Evolutionary conservation across 1,140 invertebrate species (phyloP), one percentile per base, ranked within the genome.

Genomic region (Drosophila ananassae): DNA sequence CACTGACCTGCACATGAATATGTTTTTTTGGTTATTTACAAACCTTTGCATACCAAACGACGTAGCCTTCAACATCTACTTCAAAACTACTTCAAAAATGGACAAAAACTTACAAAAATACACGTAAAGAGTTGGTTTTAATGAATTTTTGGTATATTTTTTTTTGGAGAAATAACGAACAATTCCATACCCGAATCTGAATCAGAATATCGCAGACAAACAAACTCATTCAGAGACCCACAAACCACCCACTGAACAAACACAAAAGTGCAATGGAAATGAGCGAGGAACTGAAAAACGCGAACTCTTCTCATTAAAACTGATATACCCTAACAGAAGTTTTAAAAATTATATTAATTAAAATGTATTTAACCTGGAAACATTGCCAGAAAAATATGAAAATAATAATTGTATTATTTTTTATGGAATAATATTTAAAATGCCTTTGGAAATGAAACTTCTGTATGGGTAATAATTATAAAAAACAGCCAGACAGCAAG

Each of bases 1-100:
- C 67, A 82, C 79, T 83, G 75, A 83, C 79, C 79, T 83, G 80
- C 62, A 46, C 54, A 66, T 72, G 51, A 60, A 68, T 59, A 71
- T 47, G 44, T 51, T 32, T 51, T 32, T 37, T 1, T 13, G 59
- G 56, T 67, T 74, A 77, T 89, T 83, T 89, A 89, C 84, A 89
- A 77, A 89, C 84, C 84, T 79, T 83, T 66, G 73, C 64, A 73
- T 73, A 62, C 61, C 48, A 78, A 55, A 44, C 52, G 51, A 60
- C 66, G 73, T 41, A 55, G 50, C 55, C 68, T 62, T 73, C 17
- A 73, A 62, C 56, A 54, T n/a, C 59, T 80, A 73, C 54, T 60
- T 66, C 48, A 68, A 73, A 54, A 13, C 55, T 69, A 75, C 69
- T 7, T 50, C 48, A 53, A 62, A 48, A 66, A 80, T 72, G 59